These are phyloP conservation scores for Cladopsammia gracilis DNA, from an alignment of 64 coral and sea anemone species.

Conservation along the genomic window DNA sequence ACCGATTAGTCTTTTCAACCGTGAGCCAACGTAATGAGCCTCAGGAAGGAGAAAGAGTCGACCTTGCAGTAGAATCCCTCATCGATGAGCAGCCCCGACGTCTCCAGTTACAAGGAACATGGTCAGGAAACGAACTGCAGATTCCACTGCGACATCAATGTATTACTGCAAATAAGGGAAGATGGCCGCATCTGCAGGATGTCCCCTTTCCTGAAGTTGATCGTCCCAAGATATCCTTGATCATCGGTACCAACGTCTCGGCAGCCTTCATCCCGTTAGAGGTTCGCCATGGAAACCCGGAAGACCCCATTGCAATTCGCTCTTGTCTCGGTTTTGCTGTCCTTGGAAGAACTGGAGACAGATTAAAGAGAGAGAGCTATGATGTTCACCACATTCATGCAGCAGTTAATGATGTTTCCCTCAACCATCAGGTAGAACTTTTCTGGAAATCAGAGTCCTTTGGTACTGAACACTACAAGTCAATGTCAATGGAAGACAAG, in stretches of 20 bases:
- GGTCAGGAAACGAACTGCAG: slow-evolving; percentile 42
- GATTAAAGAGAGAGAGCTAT: neutral
- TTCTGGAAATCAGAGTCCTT: slow-evolving; percentile 66
- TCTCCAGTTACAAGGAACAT: neutral
- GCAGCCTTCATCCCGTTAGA: slow-evolving; percentile 56
- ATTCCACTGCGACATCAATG: slow-evolving; percentile 50
- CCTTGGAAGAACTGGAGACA: slow-evolving; percentile 9
- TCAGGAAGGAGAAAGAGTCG: no score
- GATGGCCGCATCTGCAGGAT: no score
- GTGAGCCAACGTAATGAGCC: no score
- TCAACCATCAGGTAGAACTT: slow-evolving; percentile 49
- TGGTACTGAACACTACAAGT: neutral
- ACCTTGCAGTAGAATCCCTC: no score
- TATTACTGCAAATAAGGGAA: slow-evolving; percentile 8
- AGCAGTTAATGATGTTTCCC: no score
- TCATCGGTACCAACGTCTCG: slow-evolving; percentile 59
- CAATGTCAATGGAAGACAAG: slow-evolving; percentile 42
- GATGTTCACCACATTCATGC: no score
- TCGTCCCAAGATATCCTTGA: no score
- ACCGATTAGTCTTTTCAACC: no score
- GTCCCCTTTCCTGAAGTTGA: no score
- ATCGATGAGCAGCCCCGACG: no score
- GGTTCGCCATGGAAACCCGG: slow-evolving; percentile 18
- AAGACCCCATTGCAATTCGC: slow-evolving; percentile 27
- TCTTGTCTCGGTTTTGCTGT: no score